These are phyloP conservation scores for Prunella fulvescens DNA, from an alignment of 2,113 vertebrate species.

Conservation along the genomic window DNA sequence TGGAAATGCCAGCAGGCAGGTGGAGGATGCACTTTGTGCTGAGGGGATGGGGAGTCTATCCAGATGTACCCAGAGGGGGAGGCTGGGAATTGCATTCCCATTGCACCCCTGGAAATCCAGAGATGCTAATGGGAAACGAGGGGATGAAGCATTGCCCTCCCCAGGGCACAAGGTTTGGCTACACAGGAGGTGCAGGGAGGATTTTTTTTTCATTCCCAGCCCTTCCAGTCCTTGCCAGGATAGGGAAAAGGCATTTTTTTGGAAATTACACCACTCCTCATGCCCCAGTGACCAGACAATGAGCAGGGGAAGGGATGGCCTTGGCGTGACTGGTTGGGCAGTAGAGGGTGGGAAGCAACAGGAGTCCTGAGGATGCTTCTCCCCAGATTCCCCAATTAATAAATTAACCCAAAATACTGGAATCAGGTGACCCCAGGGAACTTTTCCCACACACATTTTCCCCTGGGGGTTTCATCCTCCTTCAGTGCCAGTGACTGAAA, in stretches of 20 bases:
- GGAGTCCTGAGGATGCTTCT: neutral
- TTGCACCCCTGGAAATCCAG: neutral
- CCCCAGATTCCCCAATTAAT: neutral
- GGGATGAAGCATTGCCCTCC: neutral
- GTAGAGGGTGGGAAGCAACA: neutral
- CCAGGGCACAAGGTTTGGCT: neutral
- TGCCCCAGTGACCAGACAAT: neutral
- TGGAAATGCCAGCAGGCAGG: neutral
- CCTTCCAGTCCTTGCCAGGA: neutral
- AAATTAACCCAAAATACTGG: neutral
- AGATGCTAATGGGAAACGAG: neutral
- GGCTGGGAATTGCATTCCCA: neutral
- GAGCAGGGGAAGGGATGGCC: neutral
- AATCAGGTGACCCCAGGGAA: neutral
- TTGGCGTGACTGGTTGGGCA: fast-evolving
- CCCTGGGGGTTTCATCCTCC: neutral
- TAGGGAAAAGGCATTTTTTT: neutral
- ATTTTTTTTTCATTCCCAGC: neutral
- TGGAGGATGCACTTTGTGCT: neutral
- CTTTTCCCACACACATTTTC: neutral
- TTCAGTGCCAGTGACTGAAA: neutral
- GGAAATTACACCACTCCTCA: neutral
- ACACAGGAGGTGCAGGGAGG: neutral
- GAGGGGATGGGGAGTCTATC: neutral
- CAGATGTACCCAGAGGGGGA: neutral